Evolutionary conservation across 2,888 invertebrate species (phyloP), one percentile per base, ranked within the genome.

Genomic region (Portevinia maculata): DNA sequence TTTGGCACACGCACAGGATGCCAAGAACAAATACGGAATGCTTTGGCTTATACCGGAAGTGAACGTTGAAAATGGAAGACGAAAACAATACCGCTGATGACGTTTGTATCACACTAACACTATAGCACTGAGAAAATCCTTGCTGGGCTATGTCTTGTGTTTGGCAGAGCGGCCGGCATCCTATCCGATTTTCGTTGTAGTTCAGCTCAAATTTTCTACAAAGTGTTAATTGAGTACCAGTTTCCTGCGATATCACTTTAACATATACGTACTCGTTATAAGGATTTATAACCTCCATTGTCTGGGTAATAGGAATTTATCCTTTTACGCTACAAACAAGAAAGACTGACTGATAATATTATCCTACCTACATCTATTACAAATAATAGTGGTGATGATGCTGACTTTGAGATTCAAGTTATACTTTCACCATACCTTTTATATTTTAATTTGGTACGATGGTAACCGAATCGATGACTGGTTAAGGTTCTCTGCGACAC

Each of bases 211-310:
- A 52, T 69, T n/a, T 34, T 13, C 46, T 37, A 53, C 64, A 57
- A 67, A 53, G 65, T 55, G 67, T 64, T 55, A 79, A 74, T 74
- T 75, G 69, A 74, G 64, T 69, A 53, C 9, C 48, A 65, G 67
- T 41, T 60, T 60, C 53, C 62, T 44, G 44, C 24, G 39, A 53
- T 55, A 62, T 46, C 59, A 34, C 57, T 55, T 50, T 41, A 30
- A 30, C 73, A 67, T 73, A 73, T n/a, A n/a, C n/a, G n/a, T n/a
- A n/a, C n/a, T n/a, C 39, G 73, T 79, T 73, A 37, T 50, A 44
- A 46, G 64, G 69, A 79, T 79, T 79, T 79, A 74, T 79, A 50
- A 48, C 55, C 24, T 48, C 1, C 32, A 64, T 32, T 53, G 44
- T 7, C 59, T 15, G 41, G 78, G 37, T 62, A 53, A 74, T 44